Conservation (phyloP, 2,113 vertebrate genomes). For the Romanogobio albipinnatus region DNA sequence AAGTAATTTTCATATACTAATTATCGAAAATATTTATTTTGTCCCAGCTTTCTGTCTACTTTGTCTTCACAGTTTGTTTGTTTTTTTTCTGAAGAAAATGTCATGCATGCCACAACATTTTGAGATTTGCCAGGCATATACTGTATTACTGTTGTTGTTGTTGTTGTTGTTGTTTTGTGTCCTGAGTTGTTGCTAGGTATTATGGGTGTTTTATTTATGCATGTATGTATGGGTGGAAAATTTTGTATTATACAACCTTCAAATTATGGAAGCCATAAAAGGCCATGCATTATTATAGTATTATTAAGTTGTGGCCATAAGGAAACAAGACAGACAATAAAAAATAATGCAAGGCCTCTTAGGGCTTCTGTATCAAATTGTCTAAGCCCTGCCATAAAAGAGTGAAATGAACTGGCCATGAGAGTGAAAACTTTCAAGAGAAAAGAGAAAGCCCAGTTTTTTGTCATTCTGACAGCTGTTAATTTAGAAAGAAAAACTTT, state of each 20-base stretch:
- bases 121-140: too few relatives aligned
- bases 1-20: neutral
- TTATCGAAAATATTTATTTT: neutral
- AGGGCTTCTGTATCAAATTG: neutral
- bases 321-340: neutral
- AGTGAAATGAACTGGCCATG: neutral
- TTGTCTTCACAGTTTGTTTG: neutral
- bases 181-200: too few relatives aligned
- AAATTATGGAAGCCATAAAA: neutral
- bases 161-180: too few relatives aligned
- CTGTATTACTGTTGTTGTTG: too few relatives aligned
- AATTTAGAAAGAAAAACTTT: constrained; percentile 71
- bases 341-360: neutral
- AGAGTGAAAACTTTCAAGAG: constrained; percentile 22
- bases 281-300: neutral
- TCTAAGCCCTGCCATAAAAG: constrained; percentile 43
- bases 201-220: too few relatives aligned
- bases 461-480: constrained; percentile 32
- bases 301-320: neutral
- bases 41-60: neutral
- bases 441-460: constrained; percentile 23
- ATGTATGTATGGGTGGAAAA: too few relatives aligned
- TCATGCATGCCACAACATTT: neutral
- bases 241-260: neutral
- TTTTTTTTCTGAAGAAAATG: neutral